Evolutionary conservation across 2,113 vertebrate species (phyloP).

Genomic region (Eidolon helvum): DNA sequence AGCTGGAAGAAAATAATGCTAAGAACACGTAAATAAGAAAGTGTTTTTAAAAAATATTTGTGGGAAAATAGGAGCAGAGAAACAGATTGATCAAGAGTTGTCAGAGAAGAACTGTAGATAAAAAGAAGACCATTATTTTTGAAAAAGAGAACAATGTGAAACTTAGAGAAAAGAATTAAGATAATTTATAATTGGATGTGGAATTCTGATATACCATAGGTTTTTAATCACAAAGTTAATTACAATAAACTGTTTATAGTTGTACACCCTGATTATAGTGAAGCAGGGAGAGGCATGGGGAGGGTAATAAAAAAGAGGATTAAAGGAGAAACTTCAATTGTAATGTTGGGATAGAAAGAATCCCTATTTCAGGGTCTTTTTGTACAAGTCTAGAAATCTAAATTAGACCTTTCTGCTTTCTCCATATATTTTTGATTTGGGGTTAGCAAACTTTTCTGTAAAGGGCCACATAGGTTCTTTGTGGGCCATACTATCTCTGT

Average conservation of each 20-base stretch:
- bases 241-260: background rate
- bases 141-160: background rate
- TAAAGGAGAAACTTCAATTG: background rate
- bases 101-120: background rate
- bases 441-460: background rate
- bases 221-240: constrained; percentile 12
- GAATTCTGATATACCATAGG: background rate
- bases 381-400: background rate
- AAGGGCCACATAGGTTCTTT: background rate
- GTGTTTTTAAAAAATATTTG: background rate
- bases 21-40: background rate
- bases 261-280: background rate
- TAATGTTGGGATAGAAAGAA: background rate
- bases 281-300: background rate
- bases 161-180: background rate
- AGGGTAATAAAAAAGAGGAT: background rate
- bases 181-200: background rate
- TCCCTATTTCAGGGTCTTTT: background rate
- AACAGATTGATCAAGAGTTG: background rate
- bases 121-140: constrained; percentile 3
- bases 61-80: background rate
- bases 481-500: too few relatives aligned
- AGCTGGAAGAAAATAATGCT: background rate
- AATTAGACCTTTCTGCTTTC: background rate
- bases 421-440: background rate